Conservation (phyloP, 1,140 invertebrate genomes). For the Harpegnathos saltator region DNA sequence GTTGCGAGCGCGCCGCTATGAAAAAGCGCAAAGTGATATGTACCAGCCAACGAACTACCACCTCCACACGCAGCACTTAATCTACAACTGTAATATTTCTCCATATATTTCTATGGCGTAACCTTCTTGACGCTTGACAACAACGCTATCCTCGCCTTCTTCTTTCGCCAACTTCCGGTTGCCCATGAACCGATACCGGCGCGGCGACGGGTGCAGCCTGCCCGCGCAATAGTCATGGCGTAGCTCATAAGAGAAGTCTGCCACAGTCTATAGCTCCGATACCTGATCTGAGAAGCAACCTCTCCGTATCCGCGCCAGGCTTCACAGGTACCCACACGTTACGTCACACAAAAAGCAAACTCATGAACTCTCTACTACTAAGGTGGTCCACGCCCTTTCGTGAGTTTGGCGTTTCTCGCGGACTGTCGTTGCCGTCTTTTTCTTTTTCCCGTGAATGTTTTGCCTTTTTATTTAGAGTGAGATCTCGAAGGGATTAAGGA, state of each 20-base stretch:
- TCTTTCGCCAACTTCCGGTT: constrained; percentile 83
- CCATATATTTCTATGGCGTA: constrained; percentile 85
- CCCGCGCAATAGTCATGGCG: constrained; percentile 93
- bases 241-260: constrained; percentile 93
- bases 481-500: constrained; percentile 45
- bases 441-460: no score
- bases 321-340: constrained; percentile 88
- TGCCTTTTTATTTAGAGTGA: constrained; percentile 22
- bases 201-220: constrained; percentile 84
- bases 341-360: constrained; percentile 70
- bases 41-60: constrained; percentile 48
- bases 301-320: constrained; percentile 88
- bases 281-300: constrained; percentile 93
- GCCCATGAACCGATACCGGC: constrained; percentile 79
- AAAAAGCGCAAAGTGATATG: constrained; percentile 55
- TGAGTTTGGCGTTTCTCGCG: constrained; percentile 67
- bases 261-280: constrained; percentile 92
- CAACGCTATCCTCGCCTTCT: constrained; percentile 84
- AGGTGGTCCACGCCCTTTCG: constrained; percentile 70
- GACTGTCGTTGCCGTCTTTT: constrained; percentile 25
- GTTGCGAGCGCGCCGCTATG: constrained; percentile 26
- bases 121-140: constrained; percentile 85
- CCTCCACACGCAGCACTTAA: constrained; percentile 69
- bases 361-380: constrained; percentile 67
- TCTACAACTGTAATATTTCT: constrained; percentile 82